Base-by-base conservation (phyloP, 1,140 invertebrate species). In the Drosophila ironensis region DNA sequence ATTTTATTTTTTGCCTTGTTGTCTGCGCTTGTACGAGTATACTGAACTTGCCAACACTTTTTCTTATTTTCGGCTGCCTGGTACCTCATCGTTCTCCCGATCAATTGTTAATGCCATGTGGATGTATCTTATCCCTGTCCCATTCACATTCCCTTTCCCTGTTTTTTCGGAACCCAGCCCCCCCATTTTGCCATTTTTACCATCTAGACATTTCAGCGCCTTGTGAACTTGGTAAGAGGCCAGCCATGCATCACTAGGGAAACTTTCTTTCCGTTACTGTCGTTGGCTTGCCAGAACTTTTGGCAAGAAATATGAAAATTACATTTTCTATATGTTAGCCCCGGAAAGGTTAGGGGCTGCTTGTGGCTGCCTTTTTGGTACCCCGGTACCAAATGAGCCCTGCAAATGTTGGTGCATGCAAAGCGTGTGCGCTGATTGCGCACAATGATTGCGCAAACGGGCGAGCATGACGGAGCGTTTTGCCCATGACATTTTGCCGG, bases 21-120 rank as follows among this genome's bases (percentile, higher is more conserved):
- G 24, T 72, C 45, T 68, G 35, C 45, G 40, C 28, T 40, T n/a
- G n/a, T n/a, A n/a, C n/a, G n/a, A n/a, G n/a, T n/a, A n/a, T n/a
- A n/a, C n/a, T n/a, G n/a, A n/a, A 33, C 33, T 56, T 59, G 47
- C 61, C 81, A 78, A 78, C 61, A 81, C 72, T 82, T 86, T 82
- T 84, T 78, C 52, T 27, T 45, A 20, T 40, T 6, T n/a, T 17
- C n/a, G 12, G 14, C 8, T 9, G 41, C n/a, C n/a, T n/a, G n/a
- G n/a, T n/a, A n/a, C n/a, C n/a, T n/a, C n/a, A n/a, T n/a, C n/a
- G n/a, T n/a, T 33, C 24, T 17, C 30, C 19, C 86, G 81, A 86
- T 84, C 80, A 84, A 84, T 84, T 84, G 80, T 84, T 84, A 84
- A 84, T 84, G 80, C 74, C 64, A 61, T 69, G 66, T 69, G 66